A percentile compares a stretch with the other conserved stretches of the same genome.
phyloP scores from a whole-genome alignment of 2,797 vertebrate genomes.

The Scleropages formosus region DNA sequence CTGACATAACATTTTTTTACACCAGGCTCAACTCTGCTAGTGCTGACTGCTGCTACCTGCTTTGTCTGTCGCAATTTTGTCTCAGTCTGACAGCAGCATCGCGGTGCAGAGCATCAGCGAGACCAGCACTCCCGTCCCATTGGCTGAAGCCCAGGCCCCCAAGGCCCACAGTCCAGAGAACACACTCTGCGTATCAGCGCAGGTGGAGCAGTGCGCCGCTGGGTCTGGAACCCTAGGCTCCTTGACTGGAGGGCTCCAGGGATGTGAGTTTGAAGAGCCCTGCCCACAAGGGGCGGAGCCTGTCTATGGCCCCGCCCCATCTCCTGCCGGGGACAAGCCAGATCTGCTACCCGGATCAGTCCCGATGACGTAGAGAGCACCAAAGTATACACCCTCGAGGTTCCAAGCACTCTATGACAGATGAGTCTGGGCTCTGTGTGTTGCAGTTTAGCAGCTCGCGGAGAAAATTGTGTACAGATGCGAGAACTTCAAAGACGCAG shows the following conservation, averaged over 20 bases:
- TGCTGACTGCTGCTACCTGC: too few relatives aligned
- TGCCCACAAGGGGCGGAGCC: constrained; percentile 2
- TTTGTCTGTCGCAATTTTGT: neutral
- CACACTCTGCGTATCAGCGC: constrained; percentile 52
- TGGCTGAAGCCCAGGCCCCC: constrained; percentile 19
- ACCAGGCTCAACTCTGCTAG: too few relatives aligned
- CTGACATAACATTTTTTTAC: too few relatives aligned
- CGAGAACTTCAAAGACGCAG: too few relatives aligned
- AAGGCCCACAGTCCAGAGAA: constrained; percentile 34
- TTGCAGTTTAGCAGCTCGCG: neutral
- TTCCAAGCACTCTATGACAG: neutral
- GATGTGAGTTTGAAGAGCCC: constrained; percentile 33
- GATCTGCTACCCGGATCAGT: constrained; percentile 43
- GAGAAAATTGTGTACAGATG: neutral
- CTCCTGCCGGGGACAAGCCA: constrained; percentile 30
- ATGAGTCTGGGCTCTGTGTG: neutral
- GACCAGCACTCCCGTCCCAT: constrained; percentile 45
- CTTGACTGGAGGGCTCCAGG: constrained; percentile 51
- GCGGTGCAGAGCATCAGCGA: constrained; percentile 55
- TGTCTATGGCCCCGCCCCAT: neutral
- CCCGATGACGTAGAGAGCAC: constrained; percentile 19
- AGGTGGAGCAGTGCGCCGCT: constrained; percentile 49
- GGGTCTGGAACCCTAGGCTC: constrained; percentile 49
- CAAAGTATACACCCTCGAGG: neutral
- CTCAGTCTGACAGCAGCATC: constrained; percentile 32